phyloP scores from a whole-genome alignment of 2,797 vertebrate genomes.

The Leptatherina wallacei region DNA sequence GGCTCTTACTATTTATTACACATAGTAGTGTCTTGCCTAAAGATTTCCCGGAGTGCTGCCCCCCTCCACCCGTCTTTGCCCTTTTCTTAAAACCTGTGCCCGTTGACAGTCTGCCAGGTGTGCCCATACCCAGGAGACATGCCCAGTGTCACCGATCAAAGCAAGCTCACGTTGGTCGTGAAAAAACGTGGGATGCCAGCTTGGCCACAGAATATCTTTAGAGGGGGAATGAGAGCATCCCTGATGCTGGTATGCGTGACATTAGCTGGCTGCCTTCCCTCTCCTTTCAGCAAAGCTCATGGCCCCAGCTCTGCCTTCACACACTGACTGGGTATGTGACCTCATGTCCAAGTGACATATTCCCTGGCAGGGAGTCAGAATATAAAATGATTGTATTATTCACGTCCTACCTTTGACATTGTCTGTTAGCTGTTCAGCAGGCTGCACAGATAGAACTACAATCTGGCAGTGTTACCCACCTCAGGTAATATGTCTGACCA shows the following conservation, averaged over 20 bases:
- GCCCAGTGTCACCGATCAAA: constrained; percentile 71
- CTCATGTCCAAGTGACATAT: constrained; percentile 77
- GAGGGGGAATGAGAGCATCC: constrained; percentile 56
- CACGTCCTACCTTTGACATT: constrained; percentile 82
- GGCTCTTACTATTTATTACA: constrained; percentile 30
- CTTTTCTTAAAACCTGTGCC: constrained; percentile 66
- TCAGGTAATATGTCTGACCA: constrained; percentile 32
- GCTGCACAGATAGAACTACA: constrained; percentile 39
- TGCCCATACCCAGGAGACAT: constrained; percentile 77
- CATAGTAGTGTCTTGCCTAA: constrained; percentile 23
- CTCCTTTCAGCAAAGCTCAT: constrained; percentile 62
- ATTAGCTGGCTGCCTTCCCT: constrained; percentile 80
- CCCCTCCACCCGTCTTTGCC: constrained; percentile 46
- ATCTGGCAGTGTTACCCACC: constrained; percentile 35
- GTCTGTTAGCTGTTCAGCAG: constrained; percentile 63
- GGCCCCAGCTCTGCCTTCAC: constrained; percentile 67
- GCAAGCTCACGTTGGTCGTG: constrained; percentile 42
- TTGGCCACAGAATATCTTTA: constrained; percentile 66
- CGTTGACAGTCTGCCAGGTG: constrained; percentile 82
- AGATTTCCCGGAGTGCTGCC: constrained; percentile 31
- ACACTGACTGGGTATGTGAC: constrained; percentile 77
- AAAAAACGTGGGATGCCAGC: constrained; percentile 59
- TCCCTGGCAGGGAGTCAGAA: constrained; percentile 82
- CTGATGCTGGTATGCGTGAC: constrained; percentile 73
- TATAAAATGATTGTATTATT: constrained; percentile 81